A percentile compares a stretch with the other conserved stretches of the same genome.
Conservation (phyloP, 1,140 invertebrate species). For the Notospermus geniculatus region DNA sequence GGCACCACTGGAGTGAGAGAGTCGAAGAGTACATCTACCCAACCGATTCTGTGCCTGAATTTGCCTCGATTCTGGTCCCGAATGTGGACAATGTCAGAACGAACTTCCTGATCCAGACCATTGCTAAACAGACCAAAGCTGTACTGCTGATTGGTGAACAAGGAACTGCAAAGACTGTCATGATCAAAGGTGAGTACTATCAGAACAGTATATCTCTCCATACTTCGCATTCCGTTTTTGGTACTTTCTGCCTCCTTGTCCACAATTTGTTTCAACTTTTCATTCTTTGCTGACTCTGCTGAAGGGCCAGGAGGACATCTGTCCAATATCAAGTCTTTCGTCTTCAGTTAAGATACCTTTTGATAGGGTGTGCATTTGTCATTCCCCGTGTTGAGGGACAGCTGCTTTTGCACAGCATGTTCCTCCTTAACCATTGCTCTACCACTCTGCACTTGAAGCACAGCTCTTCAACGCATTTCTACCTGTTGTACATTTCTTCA, state of each 20-base stretch:
- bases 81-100: slow-evolving; percentile 54
- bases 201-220: slow-evolving; percentile 73
- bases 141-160: slow-evolving; percentile 28
- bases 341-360: no score
- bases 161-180: slow-evolving; percentile 28
- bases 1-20: slow-evolving; percentile 83
- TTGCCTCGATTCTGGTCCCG: slow-evolving; percentile 47
- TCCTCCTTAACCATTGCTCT: not conserved
- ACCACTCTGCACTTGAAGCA: not conserved
- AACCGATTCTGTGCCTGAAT: slow-evolving; percentile 71
- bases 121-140: slow-evolving; percentile 41
- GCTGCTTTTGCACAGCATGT: no score
- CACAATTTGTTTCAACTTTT: no score
- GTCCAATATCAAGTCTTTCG: no score
- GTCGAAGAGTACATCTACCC: slow-evolving; percentile 84
- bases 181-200: slow-evolving; percentile 65
- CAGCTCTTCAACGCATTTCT: no score
- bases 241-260: no score
- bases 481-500: no score
- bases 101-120: slow-evolving; percentile 46
- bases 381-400: no score
- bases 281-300: no score
- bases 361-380: no score
- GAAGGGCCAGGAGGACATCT: no score
- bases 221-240: no score